phyloP scores from a whole-genome alignment of 2,797 vertebrate genomes.

The Cirrhinus mrigala region DNA sequence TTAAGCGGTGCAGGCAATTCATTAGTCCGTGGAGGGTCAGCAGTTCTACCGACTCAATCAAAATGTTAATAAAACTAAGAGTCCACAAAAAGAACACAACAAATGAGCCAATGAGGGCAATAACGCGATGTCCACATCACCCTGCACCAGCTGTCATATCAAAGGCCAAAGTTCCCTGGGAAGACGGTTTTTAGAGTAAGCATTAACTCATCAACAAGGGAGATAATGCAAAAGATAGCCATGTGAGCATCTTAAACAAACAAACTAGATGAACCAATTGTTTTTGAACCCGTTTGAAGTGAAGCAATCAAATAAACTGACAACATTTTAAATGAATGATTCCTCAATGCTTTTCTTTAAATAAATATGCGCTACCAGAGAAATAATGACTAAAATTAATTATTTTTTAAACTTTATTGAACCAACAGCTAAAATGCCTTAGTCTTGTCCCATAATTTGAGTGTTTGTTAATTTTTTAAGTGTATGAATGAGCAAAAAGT shows the following conservation, averaged over 20 bases:
- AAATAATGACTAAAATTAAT: neutral
- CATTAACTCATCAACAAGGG: conserved; percentile 64
- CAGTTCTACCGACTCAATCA: conserved; percentile 81
- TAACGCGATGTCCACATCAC: neutral
- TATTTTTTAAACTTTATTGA: neutral
- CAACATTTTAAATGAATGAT: neutral
- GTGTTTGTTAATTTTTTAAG: neutral
- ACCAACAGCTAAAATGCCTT: neutral
- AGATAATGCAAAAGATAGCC: conserved; percentile 37
- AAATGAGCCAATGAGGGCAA: conserved; percentile 21
- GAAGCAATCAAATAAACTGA: neutral
- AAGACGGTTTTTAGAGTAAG: conserved; percentile 70
- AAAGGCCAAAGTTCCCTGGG: conserved; percentile 14
- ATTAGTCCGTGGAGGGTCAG: conserved; percentile 79
- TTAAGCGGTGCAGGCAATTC: conserved; percentile 69
- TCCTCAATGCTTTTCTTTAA: neutral
- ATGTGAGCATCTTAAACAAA: neutral
- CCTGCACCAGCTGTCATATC: neutral
- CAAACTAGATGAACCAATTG: neutral
- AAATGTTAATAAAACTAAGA: conserved; percentile 84
- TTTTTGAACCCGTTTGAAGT: neutral
- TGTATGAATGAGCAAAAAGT: neutral
- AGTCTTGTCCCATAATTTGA: neutral
- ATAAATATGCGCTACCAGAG: neutral
- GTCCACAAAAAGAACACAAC: conserved; percentile 66